Conservation (phyloP, 2,888 invertebrate genomes). For the Brachyopa scutellaris region DNA sequence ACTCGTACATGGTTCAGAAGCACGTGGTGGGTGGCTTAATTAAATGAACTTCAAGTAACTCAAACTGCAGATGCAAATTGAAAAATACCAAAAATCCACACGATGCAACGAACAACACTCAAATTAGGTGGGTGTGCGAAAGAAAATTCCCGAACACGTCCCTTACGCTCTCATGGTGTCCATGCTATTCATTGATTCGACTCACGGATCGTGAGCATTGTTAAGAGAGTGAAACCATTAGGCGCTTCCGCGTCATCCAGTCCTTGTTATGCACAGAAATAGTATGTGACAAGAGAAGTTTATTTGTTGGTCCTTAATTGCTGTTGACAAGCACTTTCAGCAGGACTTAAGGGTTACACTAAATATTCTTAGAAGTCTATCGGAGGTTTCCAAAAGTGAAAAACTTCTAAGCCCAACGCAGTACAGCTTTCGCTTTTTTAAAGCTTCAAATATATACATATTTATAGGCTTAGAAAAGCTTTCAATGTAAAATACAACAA, state of each 20-base stretch:
- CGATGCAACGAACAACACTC: slow-evolving; percentile 21
- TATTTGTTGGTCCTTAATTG: no score
- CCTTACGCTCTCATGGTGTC: slow-evolving; percentile 13
- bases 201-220: slow-evolving; percentile 39
- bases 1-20: not conserved
- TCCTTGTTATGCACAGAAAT: no score
- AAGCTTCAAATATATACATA: no score
- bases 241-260: not conserved
- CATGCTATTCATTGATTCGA: slow-evolving; percentile 22
- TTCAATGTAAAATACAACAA: no score
- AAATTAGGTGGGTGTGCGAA: slow-evolving; percentile 69
- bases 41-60: slow-evolving; percentile 67
- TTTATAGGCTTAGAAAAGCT: no score
- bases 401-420: no score
- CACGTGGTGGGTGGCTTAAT: slow-evolving; percentile 66
- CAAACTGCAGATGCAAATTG: slow-evolving; percentile 11
- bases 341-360: no score
- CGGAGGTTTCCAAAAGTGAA: no score
- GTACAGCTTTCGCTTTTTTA: no score
- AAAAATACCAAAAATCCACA: not conserved
- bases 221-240: slow-evolving; percentile 5
- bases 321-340: no score
- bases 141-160: slow-evolving; percentile 61
- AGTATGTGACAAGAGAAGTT: no score
- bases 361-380: no score